Conservation (phyloP, 2,113 vertebrate genomes). For the Thryonomys swinderianus region DNA sequence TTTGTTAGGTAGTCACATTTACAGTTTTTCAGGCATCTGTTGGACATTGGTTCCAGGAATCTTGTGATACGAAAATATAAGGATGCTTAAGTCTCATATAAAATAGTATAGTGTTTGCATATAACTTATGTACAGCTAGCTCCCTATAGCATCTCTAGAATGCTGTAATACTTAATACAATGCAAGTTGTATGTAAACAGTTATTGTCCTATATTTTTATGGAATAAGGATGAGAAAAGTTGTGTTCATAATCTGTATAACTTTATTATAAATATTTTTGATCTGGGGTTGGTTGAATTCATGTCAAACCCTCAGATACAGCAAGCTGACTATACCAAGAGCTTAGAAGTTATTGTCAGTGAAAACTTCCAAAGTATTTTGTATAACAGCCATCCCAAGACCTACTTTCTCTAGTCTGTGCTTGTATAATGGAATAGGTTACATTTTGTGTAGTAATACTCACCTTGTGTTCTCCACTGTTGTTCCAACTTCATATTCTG, state of each 20-base stretch:
- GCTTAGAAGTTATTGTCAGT: not conserved
- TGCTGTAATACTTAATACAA: not conserved
- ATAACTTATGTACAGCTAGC: not conserved
- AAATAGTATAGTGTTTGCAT: not conserved
- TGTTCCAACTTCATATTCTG: constrained; percentile 30
- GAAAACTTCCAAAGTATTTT: constrained; percentile 18
- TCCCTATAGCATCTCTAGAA: not conserved
- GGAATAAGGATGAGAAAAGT: not conserved
- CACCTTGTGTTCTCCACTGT: constrained; percentile 21
- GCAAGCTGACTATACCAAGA: not conserved
- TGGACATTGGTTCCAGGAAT: not conserved
- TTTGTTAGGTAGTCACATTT: constrained; percentile 22
- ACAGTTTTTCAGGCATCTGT: not conserved
- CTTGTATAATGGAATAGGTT: not conserved
- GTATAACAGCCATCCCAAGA: not conserved
- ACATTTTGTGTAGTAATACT: constrained; percentile 5
- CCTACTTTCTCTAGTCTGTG: not conserved
- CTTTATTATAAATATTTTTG: not conserved
- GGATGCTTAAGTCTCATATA: not conserved
- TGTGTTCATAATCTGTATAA: not conserved
- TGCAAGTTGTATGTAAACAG: not conserved
- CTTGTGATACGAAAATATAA: not conserved
- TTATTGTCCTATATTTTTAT: not conserved
- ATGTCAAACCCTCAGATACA: not conserved
- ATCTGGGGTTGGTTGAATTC: not conserved